Evolutionary conservation across 2,888 invertebrate species (phyloP).

Genomic region (Agonum fuliginosum): DNA sequence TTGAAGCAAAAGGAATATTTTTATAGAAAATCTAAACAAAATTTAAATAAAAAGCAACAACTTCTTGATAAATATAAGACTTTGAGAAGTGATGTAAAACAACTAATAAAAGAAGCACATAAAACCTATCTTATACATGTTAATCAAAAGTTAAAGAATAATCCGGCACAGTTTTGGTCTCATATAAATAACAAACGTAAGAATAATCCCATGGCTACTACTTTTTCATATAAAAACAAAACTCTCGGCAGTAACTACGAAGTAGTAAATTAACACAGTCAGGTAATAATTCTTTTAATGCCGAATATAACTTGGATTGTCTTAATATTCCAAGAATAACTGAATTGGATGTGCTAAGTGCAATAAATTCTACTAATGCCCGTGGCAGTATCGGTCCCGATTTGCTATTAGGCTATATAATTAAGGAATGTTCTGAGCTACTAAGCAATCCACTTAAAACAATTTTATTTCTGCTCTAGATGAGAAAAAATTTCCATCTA

Average conservation of each 20-base stretch:
- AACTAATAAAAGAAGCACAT: neutral
- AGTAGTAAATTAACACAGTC: no score
- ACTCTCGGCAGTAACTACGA: neutral
- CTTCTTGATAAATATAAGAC: neutral
- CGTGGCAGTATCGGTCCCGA: no score
- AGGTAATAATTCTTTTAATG: no score
- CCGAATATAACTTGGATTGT: neutral
- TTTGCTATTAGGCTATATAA: no score
- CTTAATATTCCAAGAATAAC: neutral
- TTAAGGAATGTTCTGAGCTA: no score
- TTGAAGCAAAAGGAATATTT: neutral
- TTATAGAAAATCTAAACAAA: neutral
- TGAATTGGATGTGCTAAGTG: neutral
- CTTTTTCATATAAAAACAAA: neutral
- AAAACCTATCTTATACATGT: neutral
- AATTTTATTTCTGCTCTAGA: no score
- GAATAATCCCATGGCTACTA: neutral
- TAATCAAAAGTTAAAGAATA: neutral
- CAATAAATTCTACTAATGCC: no score
- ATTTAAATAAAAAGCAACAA: neutral
- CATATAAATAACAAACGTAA: conserved; percentile 3
- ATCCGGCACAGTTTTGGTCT: neutral
- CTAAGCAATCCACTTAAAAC: no score
- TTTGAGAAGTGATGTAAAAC: neutral
- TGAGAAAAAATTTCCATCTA: no score